phyloP scores from a whole-genome alignment of 2,797 vertebrate genomes.

The Brotogeris chrysoptera region DNA sequence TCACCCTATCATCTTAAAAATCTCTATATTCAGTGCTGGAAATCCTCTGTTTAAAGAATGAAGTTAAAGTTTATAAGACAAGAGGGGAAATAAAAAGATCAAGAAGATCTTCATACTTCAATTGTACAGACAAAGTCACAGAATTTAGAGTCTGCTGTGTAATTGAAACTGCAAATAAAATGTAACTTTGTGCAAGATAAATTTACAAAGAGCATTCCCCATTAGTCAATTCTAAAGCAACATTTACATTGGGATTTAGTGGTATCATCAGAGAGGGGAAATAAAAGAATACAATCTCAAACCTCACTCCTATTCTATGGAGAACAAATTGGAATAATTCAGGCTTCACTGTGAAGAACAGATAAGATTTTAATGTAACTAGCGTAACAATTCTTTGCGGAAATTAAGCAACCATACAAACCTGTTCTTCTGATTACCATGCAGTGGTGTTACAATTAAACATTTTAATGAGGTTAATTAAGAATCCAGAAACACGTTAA shows the following conservation, averaged over 20 bases:
- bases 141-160: neutral
- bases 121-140: neutral
- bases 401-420: neutral
- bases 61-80: neutral
- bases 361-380: neutral
- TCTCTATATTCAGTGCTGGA: neutral
- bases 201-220: neutral
- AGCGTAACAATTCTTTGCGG: neutral
- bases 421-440: neutral
- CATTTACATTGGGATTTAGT: neutral
- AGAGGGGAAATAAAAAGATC: conserved; percentile 3
- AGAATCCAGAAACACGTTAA: neutral
- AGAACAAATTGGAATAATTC: neutral
- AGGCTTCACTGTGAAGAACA: neutral
- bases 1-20: neutral
- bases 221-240: neutral
- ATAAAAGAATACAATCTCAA: neutral
- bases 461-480: neutral
- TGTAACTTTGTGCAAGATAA: neutral
- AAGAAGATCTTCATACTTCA: neutral
- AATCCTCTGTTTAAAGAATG: neutral
- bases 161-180: neutral
- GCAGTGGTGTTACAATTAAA: neutral
- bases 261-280: neutral
- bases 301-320: neutral